Evolutionary conservation across 2,888 invertebrate species (phyloP).

Genomic region (Xylocampa areola): DNA sequence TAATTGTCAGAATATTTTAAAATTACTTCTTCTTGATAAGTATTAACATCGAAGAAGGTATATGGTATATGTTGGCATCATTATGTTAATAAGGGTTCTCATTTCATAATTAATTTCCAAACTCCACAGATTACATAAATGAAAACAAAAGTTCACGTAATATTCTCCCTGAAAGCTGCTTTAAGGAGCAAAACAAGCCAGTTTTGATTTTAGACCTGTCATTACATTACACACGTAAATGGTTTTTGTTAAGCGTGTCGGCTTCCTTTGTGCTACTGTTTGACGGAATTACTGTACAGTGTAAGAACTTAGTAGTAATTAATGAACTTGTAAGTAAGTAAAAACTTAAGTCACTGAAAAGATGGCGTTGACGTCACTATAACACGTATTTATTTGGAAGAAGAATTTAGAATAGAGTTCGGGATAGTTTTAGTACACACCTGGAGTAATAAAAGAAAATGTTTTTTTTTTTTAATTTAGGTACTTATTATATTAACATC

Average conservation of each 20-base stretch:
- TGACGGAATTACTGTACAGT: constrained; percentile 10
- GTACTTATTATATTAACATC: too few relatives aligned
- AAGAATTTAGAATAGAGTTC: too few relatives aligned
- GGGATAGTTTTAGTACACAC: too few relatives aligned
- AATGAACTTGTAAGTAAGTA: constrained; percentile 16
- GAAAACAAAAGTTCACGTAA: constrained; percentile 12
- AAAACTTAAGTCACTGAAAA: constrained; percentile 1
- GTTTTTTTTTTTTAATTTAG: too few relatives aligned
- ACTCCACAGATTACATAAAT: background rate
- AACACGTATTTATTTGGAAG: too few relatives aligned
- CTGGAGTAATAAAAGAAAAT: too few relatives aligned
- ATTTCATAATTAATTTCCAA: background rate
- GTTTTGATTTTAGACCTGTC: constrained; percentile 9
- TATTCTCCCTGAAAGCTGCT: constrained; percentile 2
- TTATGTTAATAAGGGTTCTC: too few relatives aligned
- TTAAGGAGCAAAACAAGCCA: constrained; percentile 11
- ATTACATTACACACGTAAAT: constrained; percentile 28
- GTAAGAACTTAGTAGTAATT: constrained; percentile 22
- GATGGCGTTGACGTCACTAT: background rate
- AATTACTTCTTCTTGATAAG: too few relatives aligned
- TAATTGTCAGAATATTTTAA: too few relatives aligned
- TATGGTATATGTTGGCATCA: too few relatives aligned
- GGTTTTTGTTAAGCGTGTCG: constrained; percentile 26
- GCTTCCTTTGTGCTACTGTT: constrained; percentile 2
- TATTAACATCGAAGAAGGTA: too few relatives aligned